Evolutionary conservation across 2,888 invertebrate genomes (phyloP), one percentile per base, ranked within the genome.

Genomic region (Drosophila subquinaria): DNA sequence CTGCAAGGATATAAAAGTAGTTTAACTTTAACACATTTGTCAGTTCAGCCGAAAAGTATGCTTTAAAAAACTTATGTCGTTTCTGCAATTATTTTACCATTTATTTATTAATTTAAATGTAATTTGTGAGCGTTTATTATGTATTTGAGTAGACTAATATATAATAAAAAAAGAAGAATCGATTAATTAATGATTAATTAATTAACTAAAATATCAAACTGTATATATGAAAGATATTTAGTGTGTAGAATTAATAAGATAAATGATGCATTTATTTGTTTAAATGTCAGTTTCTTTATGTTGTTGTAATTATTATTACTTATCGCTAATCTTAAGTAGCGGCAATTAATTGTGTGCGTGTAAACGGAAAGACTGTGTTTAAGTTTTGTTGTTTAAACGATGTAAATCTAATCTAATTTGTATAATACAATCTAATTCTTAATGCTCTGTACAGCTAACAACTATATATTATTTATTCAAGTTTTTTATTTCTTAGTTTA

Each of bases 341-440:
- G 83, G 81, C 89, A 90, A 90, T 90, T 90, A 84, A 85, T 82
- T 85, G 88, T 78, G 74, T 57, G 71, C 71, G 68, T 74, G 83
- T 85, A 90, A 90, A 82, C 84, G 85, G 86, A 90, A 90, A 90
- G 90, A 90, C 90, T 90, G 90, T 90, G 69, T 86, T 79, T 81
- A 83, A 83, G 85, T 90, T 89, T 89, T 85, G 87, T 90, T 85
- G 85, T 83, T 74, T 66, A 70, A 71, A 81, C 67, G 68, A 72
- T 64, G 33, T 71, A 68, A 56, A 62, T 57, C 56, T 64, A 57
- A 64, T 55, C 27, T 61, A 59, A 53, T 52, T 45, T 65, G 43
- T 62, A 64, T 38, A 57, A 63, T 13, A 35, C 23, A 38, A 47
- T 72, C 20, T 71, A 61, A 50, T 61, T 63, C 52, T 6, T 69